A percentile compares a stretch with the other conserved stretches of the same genome.
Evolutionary conservation across 1,140 invertebrate species (phyloP).

Genomic region (Atopsyche davidsoni): DNA sequence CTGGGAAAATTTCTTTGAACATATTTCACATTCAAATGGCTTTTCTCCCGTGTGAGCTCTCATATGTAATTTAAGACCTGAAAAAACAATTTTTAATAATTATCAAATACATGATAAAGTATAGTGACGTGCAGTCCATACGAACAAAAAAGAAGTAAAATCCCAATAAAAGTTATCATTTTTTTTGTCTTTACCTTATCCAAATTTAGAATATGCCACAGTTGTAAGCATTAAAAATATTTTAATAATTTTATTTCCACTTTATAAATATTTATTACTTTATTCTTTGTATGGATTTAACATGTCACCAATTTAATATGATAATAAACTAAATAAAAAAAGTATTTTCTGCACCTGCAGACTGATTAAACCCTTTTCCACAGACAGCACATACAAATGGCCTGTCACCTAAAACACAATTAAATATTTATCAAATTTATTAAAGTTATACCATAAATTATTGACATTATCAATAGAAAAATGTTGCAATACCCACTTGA

Average conservation of each 20-base stretch:
- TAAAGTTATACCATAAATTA: constrained; percentile 2
- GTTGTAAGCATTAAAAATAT: not conserved
- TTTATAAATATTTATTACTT: too few species aligned
- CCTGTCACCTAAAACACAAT: constrained; percentile 19
- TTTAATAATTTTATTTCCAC: constrained; percentile 8
- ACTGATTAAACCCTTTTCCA: constrained; percentile 27
- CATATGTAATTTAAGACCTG: constrained; percentile 29
- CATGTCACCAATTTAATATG: too few species aligned
- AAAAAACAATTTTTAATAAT: too few species aligned
- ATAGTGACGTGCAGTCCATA: too few species aligned
- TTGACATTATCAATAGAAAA: not conserved
- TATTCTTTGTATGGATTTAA: too few species aligned
- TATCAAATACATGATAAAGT: too few species aligned
- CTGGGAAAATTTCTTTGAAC: constrained; percentile 25
- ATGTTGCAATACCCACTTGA: constrained; percentile 13
- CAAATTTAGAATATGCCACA: too few species aligned
- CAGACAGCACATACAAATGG: constrained; percentile 27
- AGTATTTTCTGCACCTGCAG: constrained; percentile 13
- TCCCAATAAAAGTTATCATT: too few species aligned
- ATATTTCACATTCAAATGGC: constrained; percentile 27
- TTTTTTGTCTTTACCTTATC: too few species aligned
- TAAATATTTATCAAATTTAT: constrained; percentile 10
- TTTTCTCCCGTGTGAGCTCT: constrained; percentile 27
- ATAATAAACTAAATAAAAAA: not conserved
- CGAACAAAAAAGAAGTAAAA: too few species aligned